Evolutionary conservation across 1,140 invertebrate species (phyloP).

Genomic region (Meloidogyne hapla): DNA sequence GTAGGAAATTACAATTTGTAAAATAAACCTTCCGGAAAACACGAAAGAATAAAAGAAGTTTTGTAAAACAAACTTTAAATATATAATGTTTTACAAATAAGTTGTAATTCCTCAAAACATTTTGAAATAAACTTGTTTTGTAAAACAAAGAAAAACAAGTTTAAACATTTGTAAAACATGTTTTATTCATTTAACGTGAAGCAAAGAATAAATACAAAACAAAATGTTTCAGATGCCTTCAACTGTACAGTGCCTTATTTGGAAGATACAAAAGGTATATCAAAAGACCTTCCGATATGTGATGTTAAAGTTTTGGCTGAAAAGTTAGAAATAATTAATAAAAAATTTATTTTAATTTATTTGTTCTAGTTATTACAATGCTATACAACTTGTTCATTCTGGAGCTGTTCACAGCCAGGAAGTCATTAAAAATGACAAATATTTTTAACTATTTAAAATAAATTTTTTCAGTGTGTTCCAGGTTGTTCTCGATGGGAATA

Average conservation of each 20-base stretch:
- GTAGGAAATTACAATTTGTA: too few relatives aligned
- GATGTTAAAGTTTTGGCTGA: neutral
- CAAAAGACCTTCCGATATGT: neutral
- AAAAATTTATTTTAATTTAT: neutral
- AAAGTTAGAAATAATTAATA: neutral
- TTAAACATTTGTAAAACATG: too few relatives aligned
- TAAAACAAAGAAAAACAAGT: too few relatives aligned
- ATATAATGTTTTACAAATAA: too few relatives aligned
- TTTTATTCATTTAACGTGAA: too few relatives aligned
- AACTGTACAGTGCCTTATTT: neutral
- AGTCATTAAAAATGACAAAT: neutral
- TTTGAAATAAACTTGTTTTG: too few relatives aligned
- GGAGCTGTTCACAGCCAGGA: constrained; percentile 55
- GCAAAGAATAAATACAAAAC: too few relatives aligned
- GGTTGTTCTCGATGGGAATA: constrained; percentile 61
- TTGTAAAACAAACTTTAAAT: too few relatives aligned
- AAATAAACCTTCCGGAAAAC: too few relatives aligned
- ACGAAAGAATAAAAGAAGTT: too few relatives aligned
- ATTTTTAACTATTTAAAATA: constrained; percentile 10
- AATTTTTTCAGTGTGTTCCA: constrained; percentile 52
- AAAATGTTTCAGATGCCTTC: neutral
- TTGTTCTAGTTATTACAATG: constrained; percentile 54
- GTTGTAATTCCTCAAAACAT: too few relatives aligned
- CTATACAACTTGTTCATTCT: constrained; percentile 56
- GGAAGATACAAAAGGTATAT: constrained; percentile 1